Evolutionary conservation across 2,888 invertebrate genomes (phyloP), one percentile per base, ranked within the genome.

Genomic region (Zygogramma bicolorata): DNA sequence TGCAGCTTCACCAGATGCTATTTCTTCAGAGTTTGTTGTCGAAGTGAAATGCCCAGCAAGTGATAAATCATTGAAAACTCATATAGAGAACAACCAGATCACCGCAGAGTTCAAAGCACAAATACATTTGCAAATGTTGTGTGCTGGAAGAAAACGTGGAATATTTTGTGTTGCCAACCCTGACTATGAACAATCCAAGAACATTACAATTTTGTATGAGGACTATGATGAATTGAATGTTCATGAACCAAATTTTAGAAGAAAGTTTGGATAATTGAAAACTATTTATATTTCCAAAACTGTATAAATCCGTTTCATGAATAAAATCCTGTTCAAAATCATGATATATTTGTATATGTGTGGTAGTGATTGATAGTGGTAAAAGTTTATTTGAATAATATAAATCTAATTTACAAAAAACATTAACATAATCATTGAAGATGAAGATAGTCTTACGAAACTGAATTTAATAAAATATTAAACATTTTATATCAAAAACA

Each of bases 1-100:
- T 65, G 65, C 42, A n/a, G 65, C 60, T 40, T 68, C 68, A 59
- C 68, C 68, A 40, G 59, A 67, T 60, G 68, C 22, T 29, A 59
- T 68, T 25, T 40, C 22, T 42, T 31, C 53, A 61, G 60, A 68
- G 27, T 62, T 29, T 40, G 25, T 68, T 15, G 42, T 59, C 13
- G 59, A 68, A 68, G 61, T 60, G 61, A 60, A 60, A 40, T 61
- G 61, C 25, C 38, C 38, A 61, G 40, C 38, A 5, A 61, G 20
- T 38, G 10, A 34, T 20, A 66, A 29, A 63, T 31, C 53, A 29
- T 8, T 59, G 18, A 63, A 60, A 71, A 49, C 18, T 15, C 62
- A 71, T 71, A 34, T 60, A 20, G 42, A 38, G 38, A 6, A 61
- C 13, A 13, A 22, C 6, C n/a, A 29, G 7, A 20, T 31, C 18